Evolutionary conservation across 1,140 invertebrate species (phyloP).

Genomic region (Phortica variegata): DNA sequence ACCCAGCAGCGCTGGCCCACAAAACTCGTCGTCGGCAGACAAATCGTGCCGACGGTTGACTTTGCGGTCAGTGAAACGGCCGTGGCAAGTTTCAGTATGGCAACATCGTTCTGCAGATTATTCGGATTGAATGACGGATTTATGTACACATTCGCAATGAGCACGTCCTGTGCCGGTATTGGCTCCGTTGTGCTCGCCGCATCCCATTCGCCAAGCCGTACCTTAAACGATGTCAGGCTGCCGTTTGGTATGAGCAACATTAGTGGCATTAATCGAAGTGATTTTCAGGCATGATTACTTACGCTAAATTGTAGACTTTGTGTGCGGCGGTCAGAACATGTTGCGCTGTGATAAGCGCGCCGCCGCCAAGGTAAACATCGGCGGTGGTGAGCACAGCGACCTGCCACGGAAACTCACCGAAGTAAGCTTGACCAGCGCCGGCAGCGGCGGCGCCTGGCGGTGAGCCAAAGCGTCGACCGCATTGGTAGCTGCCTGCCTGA

Average conservation of each 20-base stretch:
- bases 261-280: neutral
- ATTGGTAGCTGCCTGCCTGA: slow-evolving; percentile 44
- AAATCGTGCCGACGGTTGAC: slow-evolving; percentile 72
- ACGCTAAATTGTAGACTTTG: slow-evolving; percentile 64
- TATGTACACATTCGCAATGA: slow-evolving; percentile 60
- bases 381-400: slow-evolving; percentile 57
- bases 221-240: slow-evolving; percentile 58
- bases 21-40: slow-evolving; percentile 64
- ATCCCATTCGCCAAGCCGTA: slow-evolving; percentile 72
- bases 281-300: slow-evolving; percentile 49
- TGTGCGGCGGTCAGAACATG: slow-evolving; percentile 72
- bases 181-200: slow-evolving; percentile 63
- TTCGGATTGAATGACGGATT: slow-evolving; percentile 67
- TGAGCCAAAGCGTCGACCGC: slow-evolving; percentile 42
- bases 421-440: slow-evolving; percentile 39
- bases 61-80: slow-evolving; percentile 62
- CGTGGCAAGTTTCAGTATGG: slow-evolving; percentile 63
- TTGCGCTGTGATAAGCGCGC: slow-evolving; percentile 64
- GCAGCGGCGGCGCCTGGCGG: slow-evolving; percentile 29
- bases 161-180: slow-evolving; percentile 64
- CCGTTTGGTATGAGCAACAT: neutral
- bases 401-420: slow-evolving; percentile 54
- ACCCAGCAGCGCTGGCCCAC: slow-evolving; percentile 70
- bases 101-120: slow-evolving; percentile 71
- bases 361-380: slow-evolving; percentile 68